Base-by-base conservation (phyloP, 2,113 vertebrate genomes). In the Clarias gariepinus region DNA sequence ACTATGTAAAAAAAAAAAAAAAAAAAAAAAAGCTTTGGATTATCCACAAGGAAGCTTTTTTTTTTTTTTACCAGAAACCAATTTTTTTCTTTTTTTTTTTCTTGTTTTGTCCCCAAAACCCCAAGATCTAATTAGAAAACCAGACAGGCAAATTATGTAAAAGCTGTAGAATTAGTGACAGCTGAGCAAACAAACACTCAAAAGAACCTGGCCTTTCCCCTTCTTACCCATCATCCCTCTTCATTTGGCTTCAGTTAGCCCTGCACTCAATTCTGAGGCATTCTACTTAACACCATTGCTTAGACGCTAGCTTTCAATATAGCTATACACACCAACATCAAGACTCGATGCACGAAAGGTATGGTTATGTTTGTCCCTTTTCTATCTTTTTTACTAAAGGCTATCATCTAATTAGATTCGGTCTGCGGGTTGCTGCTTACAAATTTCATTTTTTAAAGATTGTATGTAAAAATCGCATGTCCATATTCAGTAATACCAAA, bases 181-280 rank as follows among this genome's bases (percentile, higher is more conserved):
- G 92, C 92, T 92, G 91, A 88, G 68, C 55, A 90, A 89, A 89
- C 78, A 71, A 74, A 85, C 77, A 87, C 68, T 66, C 16, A 25
- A 73, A 87, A 64, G 78, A 64, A 85, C 77, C 79, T 77, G 63
- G 23, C 53, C 79, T 52, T 41, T 74, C 33, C 52, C 83, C 82
- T 47, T 58, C 66, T 73, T 53, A 85, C 61, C 82, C 83, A 57
- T 36, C 58, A 79, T 19, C 55, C 63, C 63, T 73, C 69, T 63
- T 23, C 77, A 36, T 80, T 84, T 66, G 85, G 52, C 80, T 87
- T 25, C 57, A 71, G 57, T 36, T 77, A 69, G 53, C 52, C 66
- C 78, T 69, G 28, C 53, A 8, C 21, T 19, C 69, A 61, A 68
- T 60, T 83, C 52, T 81, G 60, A 36, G 77, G 81, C 82, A 58